Evolutionary conservation across 2,888 invertebrate genomes (phyloP).

Genomic region (Trimorus sp.): DNA sequence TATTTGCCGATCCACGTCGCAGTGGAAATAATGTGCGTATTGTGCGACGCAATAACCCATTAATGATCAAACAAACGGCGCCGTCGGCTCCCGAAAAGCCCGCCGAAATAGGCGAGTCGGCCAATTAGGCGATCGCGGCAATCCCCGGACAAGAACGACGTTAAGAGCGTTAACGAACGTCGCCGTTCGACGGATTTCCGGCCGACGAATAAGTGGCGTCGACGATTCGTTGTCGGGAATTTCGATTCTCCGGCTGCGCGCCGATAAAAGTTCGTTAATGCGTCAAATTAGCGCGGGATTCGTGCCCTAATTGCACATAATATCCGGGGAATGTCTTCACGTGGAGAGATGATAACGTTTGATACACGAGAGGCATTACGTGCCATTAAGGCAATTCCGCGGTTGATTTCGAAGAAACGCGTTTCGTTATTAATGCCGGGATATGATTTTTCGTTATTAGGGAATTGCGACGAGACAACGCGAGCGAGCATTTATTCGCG

Average conservation of each 20-base stretch:
- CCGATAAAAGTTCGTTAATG: slow-evolving; percentile 33
- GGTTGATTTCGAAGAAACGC: slow-evolving; percentile 42
- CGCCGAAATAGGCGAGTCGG: neutral
- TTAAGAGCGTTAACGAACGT: too few relatives aligned
- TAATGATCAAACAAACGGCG: slow-evolving; percentile 8
- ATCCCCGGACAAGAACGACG: too few relatives aligned
- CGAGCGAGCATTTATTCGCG: neutral
- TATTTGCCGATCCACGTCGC: slow-evolving; percentile 22
- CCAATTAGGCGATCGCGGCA: too few relatives aligned
- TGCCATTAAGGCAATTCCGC: slow-evolving; percentile 37
- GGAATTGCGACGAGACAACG: neutral
- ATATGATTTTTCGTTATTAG: slow-evolving; percentile 6
- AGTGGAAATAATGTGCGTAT: slow-evolving; percentile 6
- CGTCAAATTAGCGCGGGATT: slow-evolving; percentile 22
- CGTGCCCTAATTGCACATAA: slow-evolving; percentile 34
- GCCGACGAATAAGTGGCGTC: too few relatives aligned
- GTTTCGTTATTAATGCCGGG: slow-evolving; percentile 8
- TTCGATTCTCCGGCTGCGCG: neutral
- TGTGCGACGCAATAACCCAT: slow-evolving; percentile 10
- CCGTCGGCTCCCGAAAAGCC: neutral
- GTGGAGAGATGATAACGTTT: slow-evolving; percentile 37
- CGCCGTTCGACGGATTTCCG: too few relatives aligned
- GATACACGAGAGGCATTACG: slow-evolving; percentile 24
- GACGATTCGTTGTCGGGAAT: too few relatives aligned
- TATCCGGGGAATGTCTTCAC: slow-evolving; percentile 32